phyloP scores from a whole-genome alignment of 2,888 invertebrate genomes.

The Macropis europaea region DNA sequence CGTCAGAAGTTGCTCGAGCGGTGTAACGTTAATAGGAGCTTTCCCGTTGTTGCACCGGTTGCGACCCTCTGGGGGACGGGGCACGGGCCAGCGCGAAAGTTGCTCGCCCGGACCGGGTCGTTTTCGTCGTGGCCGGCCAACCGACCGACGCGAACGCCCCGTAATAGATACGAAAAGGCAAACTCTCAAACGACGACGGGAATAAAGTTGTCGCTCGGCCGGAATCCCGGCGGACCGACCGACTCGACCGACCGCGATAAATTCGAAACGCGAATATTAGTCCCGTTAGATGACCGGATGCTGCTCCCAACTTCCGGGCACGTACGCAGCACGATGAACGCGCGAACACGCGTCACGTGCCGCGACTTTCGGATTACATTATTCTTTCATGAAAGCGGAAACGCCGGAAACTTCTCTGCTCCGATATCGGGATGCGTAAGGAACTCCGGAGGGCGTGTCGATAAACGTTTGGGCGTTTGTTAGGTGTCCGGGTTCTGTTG shows the following conservation, averaged over 20 bases:
- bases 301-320: constrained; percentile 14
- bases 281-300: constrained; percentile 10
- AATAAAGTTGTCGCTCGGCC: constrained; percentile 51
- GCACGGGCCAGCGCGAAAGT: constrained; percentile 35
- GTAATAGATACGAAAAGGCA: constrained; percentile 65
- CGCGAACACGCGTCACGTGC: not conserved
- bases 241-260: too few species aligned
- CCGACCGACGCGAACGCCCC: constrained; percentile 20
- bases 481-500: too few species aligned
- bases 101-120: constrained; percentile 39
- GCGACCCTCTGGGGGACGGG: constrained; percentile 14
- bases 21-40: constrained; percentile 38
- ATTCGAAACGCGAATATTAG: constrained; percentile 59
- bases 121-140: constrained; percentile 48
- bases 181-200: constrained; percentile 58
- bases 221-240: constrained; percentile 42
- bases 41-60: constrained; percentile 14
- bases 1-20: constrained; percentile 48
- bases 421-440: too few species aligned
- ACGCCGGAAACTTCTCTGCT: too few species aligned
- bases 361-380: not conserved
- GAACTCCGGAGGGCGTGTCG: too few species aligned
- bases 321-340: constrained; percentile 1
- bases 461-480: too few species aligned
- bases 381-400: not conserved